These are phyloP conservation scores for Micronycteris hirsuta DNA, from an alignment of 2,113 vertebrate species.

Conservation along the genomic window DNA sequence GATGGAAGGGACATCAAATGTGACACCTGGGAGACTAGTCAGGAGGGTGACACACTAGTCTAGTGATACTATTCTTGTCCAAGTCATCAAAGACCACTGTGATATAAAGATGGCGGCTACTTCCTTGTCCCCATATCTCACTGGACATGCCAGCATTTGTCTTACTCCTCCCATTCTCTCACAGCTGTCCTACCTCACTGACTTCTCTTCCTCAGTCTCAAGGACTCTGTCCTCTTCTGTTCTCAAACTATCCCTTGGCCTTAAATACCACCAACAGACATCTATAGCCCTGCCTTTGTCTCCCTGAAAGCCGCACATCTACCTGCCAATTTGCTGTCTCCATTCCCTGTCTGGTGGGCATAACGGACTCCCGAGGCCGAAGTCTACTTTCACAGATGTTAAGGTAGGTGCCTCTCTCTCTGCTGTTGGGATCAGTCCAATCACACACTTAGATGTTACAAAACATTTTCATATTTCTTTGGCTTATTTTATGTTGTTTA, in stretches of 20 bases:
- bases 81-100: neutral
- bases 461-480: conserved; percentile 29
- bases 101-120: neutral
- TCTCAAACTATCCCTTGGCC: neutral
- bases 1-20: neutral
- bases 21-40: neutral
- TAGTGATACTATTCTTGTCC: neutral
- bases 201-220: neutral
- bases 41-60: neutral
- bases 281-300: neutral
- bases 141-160: neutral
- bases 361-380: neutral
- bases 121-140: neutral
- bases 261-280: neutral
- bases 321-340: neutral
- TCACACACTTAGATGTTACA: neutral
- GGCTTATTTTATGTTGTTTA: conserved; percentile 42
- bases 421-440: neutral
- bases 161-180: neutral
- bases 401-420: neutral
- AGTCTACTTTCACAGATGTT: neutral
- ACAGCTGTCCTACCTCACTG: neutral
- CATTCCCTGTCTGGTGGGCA: neutral
- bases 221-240: neutral
- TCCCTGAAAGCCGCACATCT: neutral